These are phyloP conservation scores for Andrena dorsata DNA, from an alignment of 2,888 invertebrate species.

Conservation along the genomic window DNA sequence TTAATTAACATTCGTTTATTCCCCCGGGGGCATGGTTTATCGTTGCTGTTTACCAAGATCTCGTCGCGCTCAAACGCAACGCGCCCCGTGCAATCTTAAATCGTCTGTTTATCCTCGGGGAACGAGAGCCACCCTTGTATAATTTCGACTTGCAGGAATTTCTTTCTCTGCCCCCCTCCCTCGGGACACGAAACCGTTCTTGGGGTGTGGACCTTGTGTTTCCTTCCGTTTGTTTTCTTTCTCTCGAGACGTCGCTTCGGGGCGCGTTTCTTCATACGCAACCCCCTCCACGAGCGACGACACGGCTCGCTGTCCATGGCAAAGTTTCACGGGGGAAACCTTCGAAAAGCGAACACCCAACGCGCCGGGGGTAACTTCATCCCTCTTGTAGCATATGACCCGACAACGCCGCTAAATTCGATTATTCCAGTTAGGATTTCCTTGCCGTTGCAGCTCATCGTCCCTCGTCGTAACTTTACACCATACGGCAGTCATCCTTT, in stretches of 20 bases:
- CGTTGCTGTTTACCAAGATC: constrained; percentile 20
- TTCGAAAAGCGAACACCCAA: constrained; percentile 56
- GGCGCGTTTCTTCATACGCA: constrained; percentile 18
- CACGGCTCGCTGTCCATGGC: neutral
- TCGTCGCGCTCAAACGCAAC: constrained; percentile 21
- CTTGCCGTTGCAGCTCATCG: constrained; percentile 1
- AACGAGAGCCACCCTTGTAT: constrained; percentile 33
- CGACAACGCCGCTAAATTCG: constrained; percentile 50
- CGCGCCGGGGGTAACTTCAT: constrained; percentile 53
- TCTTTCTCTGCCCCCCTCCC: constrained; percentile 1
- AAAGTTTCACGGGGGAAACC: constrained; percentile 53
- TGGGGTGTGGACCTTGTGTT: constrained; percentile 5
- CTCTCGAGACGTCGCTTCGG: constrained; percentile 27
- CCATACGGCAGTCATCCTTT: constrained; percentile 28
- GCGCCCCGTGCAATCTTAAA: constrained; percentile 26
- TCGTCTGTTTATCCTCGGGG: constrained; percentile 48
- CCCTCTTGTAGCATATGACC: constrained; percentile 55
- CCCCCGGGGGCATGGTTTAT: constrained; percentile 2
- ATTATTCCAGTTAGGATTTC: constrained; percentile 62
- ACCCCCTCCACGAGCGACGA: constrained; percentile 1
- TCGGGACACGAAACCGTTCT: constrained; percentile 3
- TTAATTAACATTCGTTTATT: constrained; percentile 36
- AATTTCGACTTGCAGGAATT: constrained; percentile 40
- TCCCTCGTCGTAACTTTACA: constrained; percentile 43
- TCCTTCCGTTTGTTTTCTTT: constrained; percentile 49